Evolutionary conservation across 2,888 invertebrate species (phyloP).

Genomic region (Chymomyza fuscimana): DNA sequence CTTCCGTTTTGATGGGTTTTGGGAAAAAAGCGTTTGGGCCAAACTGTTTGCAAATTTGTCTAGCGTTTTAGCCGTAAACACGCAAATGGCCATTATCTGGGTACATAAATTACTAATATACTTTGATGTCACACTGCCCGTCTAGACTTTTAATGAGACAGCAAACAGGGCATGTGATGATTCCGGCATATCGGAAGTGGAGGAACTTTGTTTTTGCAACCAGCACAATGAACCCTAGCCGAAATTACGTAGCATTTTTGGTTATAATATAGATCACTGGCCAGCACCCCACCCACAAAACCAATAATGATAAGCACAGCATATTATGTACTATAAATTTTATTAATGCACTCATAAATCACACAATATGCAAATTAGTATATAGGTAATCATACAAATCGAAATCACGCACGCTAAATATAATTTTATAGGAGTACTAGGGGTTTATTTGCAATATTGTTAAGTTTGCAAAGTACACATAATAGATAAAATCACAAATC

Average conservation of each 20-base stretch:
- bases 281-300: conserved; percentile 55
- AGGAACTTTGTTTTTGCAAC: conserved; percentile 25
- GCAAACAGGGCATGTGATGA: background rate
- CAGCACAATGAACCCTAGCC: conserved; percentile 55
- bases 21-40: conserved; percentile 35
- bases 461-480: too few species aligned
- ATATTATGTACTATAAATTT: background rate
- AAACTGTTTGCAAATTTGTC: conserved; percentile 54
- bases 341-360: conserved; percentile 33
- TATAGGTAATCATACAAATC: background rate
- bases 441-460: too few species aligned
- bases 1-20: conserved; percentile 50
- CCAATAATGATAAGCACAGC: conserved; percentile 27
- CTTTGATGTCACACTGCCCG: conserved; percentile 31
- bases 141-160: conserved; percentile 58
- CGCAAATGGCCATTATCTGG: conserved; percentile 56
- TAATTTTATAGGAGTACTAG: too few species aligned
- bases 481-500: too few species aligned
- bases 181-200: conserved; percentile 49
- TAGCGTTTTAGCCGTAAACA: conserved; percentile 58
- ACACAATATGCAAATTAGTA: conserved; percentile 22
- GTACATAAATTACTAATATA: conserved; percentile 62
- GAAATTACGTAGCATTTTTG: conserved; percentile 4
- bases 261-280: background rate
- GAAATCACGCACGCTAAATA: background rate